These are phyloP conservation scores for Lophotriccus pileatus DNA, from an alignment of 2,797 vertebrate species.

Conservation along the genomic window DNA sequence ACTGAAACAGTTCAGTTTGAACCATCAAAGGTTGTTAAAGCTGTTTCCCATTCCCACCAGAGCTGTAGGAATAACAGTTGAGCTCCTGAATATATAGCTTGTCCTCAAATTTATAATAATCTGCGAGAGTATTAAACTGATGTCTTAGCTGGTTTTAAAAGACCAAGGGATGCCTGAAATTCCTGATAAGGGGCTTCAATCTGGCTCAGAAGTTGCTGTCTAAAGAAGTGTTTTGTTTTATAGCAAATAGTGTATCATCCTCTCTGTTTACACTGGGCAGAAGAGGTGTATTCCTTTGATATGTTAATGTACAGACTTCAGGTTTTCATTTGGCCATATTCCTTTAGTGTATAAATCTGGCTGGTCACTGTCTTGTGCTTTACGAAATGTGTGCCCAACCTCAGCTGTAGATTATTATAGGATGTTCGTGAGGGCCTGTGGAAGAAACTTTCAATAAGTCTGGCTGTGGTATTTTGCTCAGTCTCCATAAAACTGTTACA, in stretches of 20 bases:
- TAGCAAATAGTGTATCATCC: background rate
- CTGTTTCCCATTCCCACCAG: background rate
- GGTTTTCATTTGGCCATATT: background rate
- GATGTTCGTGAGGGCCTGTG: background rate
- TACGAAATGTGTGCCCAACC: background rate
- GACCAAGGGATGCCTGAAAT: background rate
- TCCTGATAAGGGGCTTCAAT: background rate
- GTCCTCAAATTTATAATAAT: background rate
- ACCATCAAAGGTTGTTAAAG: background rate
- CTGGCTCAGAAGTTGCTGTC: background rate
- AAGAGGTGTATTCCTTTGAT: background rate
- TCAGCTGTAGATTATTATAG: background rate
- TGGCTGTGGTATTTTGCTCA: background rate
- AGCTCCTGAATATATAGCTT: background rate
- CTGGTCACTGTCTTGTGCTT: background rate
- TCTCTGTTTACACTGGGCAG: background rate
- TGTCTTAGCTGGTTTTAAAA: background rate
- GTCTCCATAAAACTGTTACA: background rate
- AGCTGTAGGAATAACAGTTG: background rate
- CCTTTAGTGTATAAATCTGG: background rate
- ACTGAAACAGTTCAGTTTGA: background rate
- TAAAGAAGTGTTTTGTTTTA: background rate
- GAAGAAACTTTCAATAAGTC: background rate
- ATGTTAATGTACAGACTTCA: background rate
- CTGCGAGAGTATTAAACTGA: background rate